Conservation (phyloP, 2,888 invertebrate species). For the Mythimna impura region DNA sequence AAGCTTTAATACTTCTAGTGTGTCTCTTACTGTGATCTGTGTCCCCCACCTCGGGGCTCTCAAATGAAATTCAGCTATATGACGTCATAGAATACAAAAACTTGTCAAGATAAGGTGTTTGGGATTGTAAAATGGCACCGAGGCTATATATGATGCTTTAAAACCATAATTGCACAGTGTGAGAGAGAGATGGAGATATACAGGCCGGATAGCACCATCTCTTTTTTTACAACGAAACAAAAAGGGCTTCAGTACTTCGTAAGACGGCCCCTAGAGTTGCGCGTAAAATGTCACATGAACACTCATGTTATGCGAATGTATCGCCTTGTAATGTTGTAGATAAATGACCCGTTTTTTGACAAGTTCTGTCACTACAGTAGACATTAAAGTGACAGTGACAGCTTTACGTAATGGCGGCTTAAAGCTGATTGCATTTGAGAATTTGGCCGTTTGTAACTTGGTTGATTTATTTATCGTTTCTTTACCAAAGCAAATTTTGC, state of each 20-base stretch:
- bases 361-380: neutral
- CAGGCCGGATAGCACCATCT: neutral
- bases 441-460: constrained; percentile 32
- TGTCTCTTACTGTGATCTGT: constrained; percentile 73
- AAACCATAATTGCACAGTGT: no score
- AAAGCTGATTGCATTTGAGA: constrained; percentile 30
- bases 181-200: neutral
- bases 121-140: neutral
- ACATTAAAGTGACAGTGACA: neutral
- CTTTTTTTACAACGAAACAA: neutral
- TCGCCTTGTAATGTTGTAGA: neutral
- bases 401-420: neutral
- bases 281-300: neutral
- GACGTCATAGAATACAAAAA: no score
- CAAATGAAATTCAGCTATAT: constrained; percentile 6
- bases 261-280: neutral
- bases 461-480: constrained; percentile 33
- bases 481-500: neutral
- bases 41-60: constrained; percentile 26
- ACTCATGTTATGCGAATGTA: neutral
- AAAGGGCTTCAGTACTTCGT: neutral
- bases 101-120: no score
- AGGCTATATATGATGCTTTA: neutral
- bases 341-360: neutral
- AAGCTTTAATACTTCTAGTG: constrained; percentile 70